Percentiles rank a stretch among this genome's conserved stretches.
These are phyloP conservation scores for Eumacrocentrus americanus DNA, from an alignment of 2,888 invertebrate species.

Conservation along the genomic window DNA sequence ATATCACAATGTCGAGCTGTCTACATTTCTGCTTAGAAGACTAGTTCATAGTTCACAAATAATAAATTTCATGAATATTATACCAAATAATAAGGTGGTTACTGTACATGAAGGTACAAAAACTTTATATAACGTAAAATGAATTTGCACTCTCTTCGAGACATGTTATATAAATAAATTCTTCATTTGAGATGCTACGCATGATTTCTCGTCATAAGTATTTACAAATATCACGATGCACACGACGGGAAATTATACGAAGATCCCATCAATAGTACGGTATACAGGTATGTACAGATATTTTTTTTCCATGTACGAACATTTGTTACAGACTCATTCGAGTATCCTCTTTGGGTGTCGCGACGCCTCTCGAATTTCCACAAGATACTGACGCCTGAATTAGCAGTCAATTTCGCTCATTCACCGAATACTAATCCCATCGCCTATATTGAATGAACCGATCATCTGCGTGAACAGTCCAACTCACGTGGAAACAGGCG, in stretches of 20 bases:
- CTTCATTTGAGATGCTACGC: neutral
- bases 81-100: neutral
- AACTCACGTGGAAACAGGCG: constrained; percentile 84
- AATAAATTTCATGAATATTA: constrained; percentile 10
- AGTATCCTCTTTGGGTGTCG: constrained; percentile 21
- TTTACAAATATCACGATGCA: constrained; percentile 36
- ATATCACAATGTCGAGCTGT: neutral
- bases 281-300: too few relatives aligned
- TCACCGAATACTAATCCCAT: constrained; percentile 9
- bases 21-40: too few relatives aligned
- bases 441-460: too few relatives aligned
- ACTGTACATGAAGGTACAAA: neutral
- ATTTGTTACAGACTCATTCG: neutral
- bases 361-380: neutral
- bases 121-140: neutral
- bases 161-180: neutral
- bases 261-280: too few relatives aligned
- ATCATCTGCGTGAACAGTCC: constrained; percentile 73
- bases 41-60: constrained; percentile 12
- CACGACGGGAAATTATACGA: constrained; percentile 14
- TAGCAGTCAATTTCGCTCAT: constrained; percentile 2
- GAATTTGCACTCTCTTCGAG: neutral
- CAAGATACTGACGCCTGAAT: neutral
- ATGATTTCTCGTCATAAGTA: constrained; percentile 18
- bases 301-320: neutral